Percentiles rank a stretch among this genome's conserved stretches.
These are phyloP conservation scores for Pseudomugil gertrudae DNA, from an alignment of 2,797 vertebrate genomes.

Conservation along the genomic window DNA sequence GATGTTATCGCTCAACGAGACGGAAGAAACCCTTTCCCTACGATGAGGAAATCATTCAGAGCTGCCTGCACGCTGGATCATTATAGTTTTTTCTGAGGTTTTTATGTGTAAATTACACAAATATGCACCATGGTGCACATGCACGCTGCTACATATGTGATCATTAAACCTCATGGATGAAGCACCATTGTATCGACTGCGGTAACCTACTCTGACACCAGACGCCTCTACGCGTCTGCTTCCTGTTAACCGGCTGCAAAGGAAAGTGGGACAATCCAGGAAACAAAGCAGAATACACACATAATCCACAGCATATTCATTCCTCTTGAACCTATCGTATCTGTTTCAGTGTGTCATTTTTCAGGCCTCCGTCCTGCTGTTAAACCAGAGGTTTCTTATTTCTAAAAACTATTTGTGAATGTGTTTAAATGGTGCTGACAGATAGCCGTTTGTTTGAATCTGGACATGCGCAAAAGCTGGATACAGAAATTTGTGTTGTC, in stretches of 20 bases:
- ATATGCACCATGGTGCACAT: slow-evolving; percentile 1
- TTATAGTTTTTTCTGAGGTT: slow-evolving; percentile 33
- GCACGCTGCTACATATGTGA: slow-evolving; percentile 5
- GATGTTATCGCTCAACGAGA: slow-evolving; percentile 54
- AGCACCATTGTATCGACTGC: slow-evolving; percentile 31
- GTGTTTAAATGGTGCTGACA: slow-evolving; percentile 39
- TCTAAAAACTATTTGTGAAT: slow-evolving; percentile 30
- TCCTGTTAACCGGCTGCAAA: slow-evolving; percentile 29
- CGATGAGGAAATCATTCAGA: slow-evolving; percentile 21
- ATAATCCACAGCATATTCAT: not conserved
- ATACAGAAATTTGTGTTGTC: not conserved
- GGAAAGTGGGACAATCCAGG: slow-evolving; percentile 26
- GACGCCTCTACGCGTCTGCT: slow-evolving; percentile 31
- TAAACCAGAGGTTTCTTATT: slow-evolving; percentile 9
- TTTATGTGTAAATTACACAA: slow-evolving; percentile 1
- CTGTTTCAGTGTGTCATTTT: slow-evolving; percentile 1
- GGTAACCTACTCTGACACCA: slow-evolving; percentile 27
- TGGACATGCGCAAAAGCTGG: not conserved
- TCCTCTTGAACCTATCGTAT: not conserved
- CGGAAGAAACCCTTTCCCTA: slow-evolving; percentile 43
- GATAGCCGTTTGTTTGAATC: slow-evolving; percentile 20
- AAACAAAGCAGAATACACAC: slow-evolving; percentile 10
- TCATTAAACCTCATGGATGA: slow-evolving; percentile 34
- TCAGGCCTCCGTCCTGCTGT: slow-evolving; percentile 14
- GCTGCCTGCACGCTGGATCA: slow-evolving; percentile 22